Evolutionary conservation across 2,888 invertebrate genomes (phyloP).

Genomic region (Yponomeuta plumbellus): DNA sequence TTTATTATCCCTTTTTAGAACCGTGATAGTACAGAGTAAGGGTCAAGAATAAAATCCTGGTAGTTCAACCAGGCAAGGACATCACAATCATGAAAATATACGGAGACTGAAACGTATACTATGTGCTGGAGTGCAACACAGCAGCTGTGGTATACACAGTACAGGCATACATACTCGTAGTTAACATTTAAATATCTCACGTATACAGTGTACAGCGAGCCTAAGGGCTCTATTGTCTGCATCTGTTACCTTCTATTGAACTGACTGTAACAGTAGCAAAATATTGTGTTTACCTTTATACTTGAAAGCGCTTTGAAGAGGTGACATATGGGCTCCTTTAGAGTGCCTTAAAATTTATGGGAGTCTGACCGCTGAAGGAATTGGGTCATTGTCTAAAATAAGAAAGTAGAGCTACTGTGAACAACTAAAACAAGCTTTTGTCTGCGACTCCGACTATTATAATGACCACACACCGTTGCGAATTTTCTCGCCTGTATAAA

Average conservation of each 20-base stretch:
- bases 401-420: slow-evolving; percentile 35
- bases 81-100: too few species aligned
- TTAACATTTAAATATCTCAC: not conserved
- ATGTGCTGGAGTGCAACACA: not conserved
- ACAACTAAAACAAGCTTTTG: slow-evolving; percentile 9
- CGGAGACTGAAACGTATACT: too few species aligned
- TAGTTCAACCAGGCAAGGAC: too few species aligned
- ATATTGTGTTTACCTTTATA: slow-evolving; percentile 71
- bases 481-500: slow-evolving; percentile 31
- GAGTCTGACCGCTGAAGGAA: slow-evolving; percentile 51
- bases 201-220: slow-evolving; percentile 20
- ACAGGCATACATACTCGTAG: not conserved
- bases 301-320: slow-evolving; percentile 59
- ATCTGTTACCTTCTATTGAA: slow-evolving; percentile 53
- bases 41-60: too few species aligned
- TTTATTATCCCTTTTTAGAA: too few species aligned
- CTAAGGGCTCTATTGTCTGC: slow-evolving; percentile 52
- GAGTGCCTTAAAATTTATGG: slow-evolving; percentile 60
- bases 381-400: slow-evolving; percentile 59
- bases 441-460: not conserved
- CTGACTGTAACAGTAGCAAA: slow-evolving; percentile 59
- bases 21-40: too few species aligned
- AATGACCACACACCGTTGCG: slow-evolving; percentile 48
- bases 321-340: slow-evolving; percentile 62
- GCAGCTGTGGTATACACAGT: not conserved